Evolutionary conservation across 1,140 invertebrate genomes (phyloP).

Genomic region (Lutraria rhynchaena): DNA sequence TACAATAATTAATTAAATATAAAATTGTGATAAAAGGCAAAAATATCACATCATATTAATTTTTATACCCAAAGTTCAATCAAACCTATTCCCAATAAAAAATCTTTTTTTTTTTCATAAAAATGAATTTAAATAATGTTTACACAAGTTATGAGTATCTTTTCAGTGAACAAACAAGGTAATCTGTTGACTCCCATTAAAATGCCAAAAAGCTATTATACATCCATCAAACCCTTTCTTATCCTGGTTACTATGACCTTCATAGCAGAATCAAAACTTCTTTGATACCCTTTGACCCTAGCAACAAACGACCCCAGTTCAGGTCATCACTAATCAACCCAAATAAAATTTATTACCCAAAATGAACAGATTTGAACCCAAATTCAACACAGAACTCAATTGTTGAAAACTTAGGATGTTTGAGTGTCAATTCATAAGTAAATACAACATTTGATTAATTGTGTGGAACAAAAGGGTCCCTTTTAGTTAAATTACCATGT

Average conservation of each 20-base stretch:
- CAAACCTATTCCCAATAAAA: too few species aligned
- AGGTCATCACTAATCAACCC: constrained; percentile 46
- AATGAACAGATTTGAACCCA: constrained; percentile 45
- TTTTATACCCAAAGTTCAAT: too few species aligned
- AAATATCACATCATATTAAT: too few species aligned
- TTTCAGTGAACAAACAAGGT: too few species aligned
- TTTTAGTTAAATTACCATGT: constrained; percentile 26
- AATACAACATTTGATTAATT: constrained; percentile 29
- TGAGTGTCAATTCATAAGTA: constrained; percentile 34
- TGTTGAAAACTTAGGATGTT: constrained; percentile 36
- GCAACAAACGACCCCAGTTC: constrained; percentile 38
- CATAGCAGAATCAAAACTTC: constrained; percentile 7
- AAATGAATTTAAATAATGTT: too few species aligned
- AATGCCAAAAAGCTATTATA: constrained; percentile 25
- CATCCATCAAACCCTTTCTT: neutral
- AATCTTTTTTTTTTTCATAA: too few species aligned
- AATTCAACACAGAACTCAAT: constrained; percentile 28
- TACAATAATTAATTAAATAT: too few species aligned
- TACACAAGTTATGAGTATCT: too few species aligned
- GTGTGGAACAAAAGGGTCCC: constrained; percentile 13
- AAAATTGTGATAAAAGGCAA: too few species aligned
- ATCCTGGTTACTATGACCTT: constrained; percentile 47
- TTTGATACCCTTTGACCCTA: constrained; percentile 33
- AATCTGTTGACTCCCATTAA: constrained; percentile 6
- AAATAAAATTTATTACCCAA: constrained; percentile 55